A percentile compares a stretch with the other conserved stretches of the same genome.
Evolutionary conservation across 1,140 invertebrate genomes (phyloP).

Genomic region (Arctopsyche grandis): DNA sequence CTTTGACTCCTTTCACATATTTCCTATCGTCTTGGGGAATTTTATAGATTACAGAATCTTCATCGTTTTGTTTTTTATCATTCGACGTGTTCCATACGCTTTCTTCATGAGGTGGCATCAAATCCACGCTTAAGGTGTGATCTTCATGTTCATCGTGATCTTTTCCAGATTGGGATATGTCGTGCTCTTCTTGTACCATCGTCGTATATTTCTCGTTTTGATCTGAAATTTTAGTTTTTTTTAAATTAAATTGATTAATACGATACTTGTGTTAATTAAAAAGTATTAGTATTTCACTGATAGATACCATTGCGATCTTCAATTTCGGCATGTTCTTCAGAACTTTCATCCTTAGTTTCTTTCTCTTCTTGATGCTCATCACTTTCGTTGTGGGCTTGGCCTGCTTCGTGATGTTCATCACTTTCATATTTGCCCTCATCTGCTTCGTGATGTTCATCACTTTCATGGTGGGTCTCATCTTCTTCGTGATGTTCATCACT

Average conservation of each 20-base stretch:
- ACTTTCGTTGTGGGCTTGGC: background rate
- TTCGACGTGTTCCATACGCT: background rate
- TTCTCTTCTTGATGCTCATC: background rate
- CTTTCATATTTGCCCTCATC: too few species aligned
- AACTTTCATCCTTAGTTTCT: too few species aligned
- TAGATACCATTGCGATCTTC: background rate
- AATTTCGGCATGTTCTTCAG: background rate
- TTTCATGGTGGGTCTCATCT: background rate
- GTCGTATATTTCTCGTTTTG: background rate
- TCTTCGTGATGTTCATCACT: background rate
- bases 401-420: too few species aligned
- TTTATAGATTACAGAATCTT: slow-evolving; percentile 2
- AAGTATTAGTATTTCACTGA: background rate
- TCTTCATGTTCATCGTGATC: slow-evolving; percentile 14
- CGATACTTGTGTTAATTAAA: background rate
- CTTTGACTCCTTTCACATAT: background rate
- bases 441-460: background rate
- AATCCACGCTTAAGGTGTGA: background rate
- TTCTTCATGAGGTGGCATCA: slow-evolving; percentile 12
- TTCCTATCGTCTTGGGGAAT: background rate
- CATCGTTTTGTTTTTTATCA: background rate
- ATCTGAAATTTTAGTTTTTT: background rate
- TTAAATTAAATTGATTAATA: too few species aligned
- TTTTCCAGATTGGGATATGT: background rate
- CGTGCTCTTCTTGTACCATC: background rate